Evolutionary conservation across 2,113 vertebrate genomes (phyloP), one percentile per base, ranked within the genome.

Genomic region (Clarias batrachus): DNA sequence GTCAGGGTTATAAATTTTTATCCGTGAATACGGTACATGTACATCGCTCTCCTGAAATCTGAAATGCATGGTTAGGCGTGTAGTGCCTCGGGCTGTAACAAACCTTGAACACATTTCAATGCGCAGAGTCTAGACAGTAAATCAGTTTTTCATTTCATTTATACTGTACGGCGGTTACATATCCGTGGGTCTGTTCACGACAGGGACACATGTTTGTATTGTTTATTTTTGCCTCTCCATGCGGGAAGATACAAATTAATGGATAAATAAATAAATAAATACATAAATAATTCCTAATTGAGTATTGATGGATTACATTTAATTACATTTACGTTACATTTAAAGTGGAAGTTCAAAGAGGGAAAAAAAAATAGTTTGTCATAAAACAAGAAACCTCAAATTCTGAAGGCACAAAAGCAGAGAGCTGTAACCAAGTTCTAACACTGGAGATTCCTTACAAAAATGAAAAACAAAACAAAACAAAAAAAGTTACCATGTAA

Each of bases 1-100:
- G 25, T 52, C 41, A 5, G 60, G 79, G 79, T 79, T 60, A 84
- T 83, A 87, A 85, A 87, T 66, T 87, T 87, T 66, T 70, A 74
- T 62, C 74, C 23, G 63, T 86, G 84, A 71, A 82, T 52, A 68
- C 21, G 68, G 66, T 71, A 17, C 25, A 8, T 62, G 48, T 48
- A 48, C 48, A 48, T 48, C 7, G 81, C 8, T 54, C 66, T 65
- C 81, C 52, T 17, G 62, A 76, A 82, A 27, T 60, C 30, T 30
- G 84, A 80, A 68, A 85, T 80, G 78, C 41, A 52, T 41, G 27
- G 62, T 27, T 57, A 57, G 82, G 52, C 41, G 81, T 37, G 71
- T 78, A 76, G 76, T 19, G 68, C 73, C 68, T 77, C 8, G n/a
- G 78, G 70, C 81, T 48, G 84, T 27, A 56, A 62, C 48, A 54